Evolutionary conservation across 2,113 vertebrate genomes (phyloP).

Genomic region (Solea solea): DNA sequence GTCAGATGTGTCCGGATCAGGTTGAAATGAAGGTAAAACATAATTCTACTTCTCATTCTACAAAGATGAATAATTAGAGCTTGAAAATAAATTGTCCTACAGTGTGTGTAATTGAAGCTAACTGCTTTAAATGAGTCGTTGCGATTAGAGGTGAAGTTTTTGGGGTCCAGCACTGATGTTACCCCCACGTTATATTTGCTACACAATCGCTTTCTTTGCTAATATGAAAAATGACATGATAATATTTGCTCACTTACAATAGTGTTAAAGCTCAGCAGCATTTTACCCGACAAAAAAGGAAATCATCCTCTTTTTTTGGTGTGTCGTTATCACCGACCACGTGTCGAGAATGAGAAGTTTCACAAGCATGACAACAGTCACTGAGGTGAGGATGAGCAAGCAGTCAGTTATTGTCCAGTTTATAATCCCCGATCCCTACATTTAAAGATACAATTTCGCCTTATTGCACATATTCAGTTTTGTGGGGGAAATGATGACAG

Average conservation of each 20-base stretch:
- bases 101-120: no score
- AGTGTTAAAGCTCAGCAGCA: no score
- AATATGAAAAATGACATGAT: neutral
- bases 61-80: no score
- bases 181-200: no score
- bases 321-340: neutral
- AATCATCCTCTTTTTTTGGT: no score
- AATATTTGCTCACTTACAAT: neutral
- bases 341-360: slow-evolving; percentile 4
- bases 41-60: neutral
- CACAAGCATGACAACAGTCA: neutral
- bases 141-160: no score
- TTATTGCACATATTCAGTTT: slow-evolving; percentile 40
- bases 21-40: neutral
- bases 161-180: no score
- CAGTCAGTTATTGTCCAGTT: neutral
- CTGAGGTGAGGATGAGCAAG: neutral
- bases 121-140: no score
- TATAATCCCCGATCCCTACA: slow-evolving; percentile 13
- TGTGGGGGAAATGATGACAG: neutral
- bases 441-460: slow-evolving; percentile 40
- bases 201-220: no score
- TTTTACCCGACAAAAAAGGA: no score
- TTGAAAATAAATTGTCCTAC: no score
- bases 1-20: neutral